A percentile compares a stretch with the other conserved stretches of the same genome.
phyloP scores from a whole-genome alignment of 2,113 vertebrate species.

The Erythrocebus patas region DNA sequence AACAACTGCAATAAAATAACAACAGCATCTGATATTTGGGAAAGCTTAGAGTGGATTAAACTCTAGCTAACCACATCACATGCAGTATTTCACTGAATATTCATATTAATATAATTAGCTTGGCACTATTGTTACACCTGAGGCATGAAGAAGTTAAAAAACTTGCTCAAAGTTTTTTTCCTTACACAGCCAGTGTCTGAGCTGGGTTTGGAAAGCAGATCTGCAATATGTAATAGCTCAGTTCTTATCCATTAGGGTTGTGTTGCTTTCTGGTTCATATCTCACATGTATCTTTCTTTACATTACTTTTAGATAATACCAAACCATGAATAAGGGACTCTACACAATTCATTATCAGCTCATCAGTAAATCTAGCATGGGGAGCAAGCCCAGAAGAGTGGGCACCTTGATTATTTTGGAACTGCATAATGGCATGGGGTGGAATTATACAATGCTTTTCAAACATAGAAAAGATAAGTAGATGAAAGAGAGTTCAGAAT shows the following conservation, averaged over 20 bases:
- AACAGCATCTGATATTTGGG: not conserved
- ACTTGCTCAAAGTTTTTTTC: not conserved
- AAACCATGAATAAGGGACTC: conserved; percentile 50
- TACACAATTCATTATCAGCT: conserved; percentile 35
- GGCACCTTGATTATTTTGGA: conserved; percentile 44
- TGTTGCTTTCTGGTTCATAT: not conserved
- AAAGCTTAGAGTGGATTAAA: not conserved
- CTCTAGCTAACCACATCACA: not conserved
- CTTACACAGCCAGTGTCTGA: not conserved
- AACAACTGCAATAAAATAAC: not conserved
- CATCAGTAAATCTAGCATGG: conserved; percentile 43
- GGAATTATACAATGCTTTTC: not conserved
- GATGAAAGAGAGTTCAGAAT: not conserved
- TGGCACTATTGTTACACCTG: not conserved
- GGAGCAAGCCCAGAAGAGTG: conserved; percentile 64
- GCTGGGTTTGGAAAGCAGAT: not conserved
- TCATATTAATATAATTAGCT: not conserved
- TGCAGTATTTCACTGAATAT: not conserved
- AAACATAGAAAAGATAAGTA: not conserved
- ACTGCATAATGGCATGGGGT: not conserved
- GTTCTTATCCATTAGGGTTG: not conserved
- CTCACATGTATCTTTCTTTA: not conserved
- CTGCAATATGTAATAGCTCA: not conserved
- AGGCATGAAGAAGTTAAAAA: not conserved
- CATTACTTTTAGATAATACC: conserved; percentile 22